Base-by-base conservation (phyloP, 2,113 vertebrate species). In the Corythoichthys intestinalis region DNA sequence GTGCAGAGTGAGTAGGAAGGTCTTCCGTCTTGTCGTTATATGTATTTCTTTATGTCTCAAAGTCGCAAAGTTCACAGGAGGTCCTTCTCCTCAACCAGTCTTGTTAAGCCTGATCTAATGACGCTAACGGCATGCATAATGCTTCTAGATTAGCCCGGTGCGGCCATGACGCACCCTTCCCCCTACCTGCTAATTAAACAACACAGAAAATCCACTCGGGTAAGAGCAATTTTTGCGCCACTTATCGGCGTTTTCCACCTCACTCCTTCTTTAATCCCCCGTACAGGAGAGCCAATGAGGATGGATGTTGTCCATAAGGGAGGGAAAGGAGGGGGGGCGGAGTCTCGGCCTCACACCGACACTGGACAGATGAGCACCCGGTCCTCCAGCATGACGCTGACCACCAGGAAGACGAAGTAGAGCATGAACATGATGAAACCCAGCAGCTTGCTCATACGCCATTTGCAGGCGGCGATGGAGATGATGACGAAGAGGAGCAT, bases 401-500 rank as follows among this genome's bases (percentile, higher is more conserved):
- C 77, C 83, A 98, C 88, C 84, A 98, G 92, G 92, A 98, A 98
- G 82, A 94, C 91, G 8, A 98, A 93, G 78, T 98, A 98, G 72
- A 98, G 93, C 74, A 94, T 91, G 62, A 98, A 98, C 96, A 98
- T 98, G 87, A 92, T 94, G 87, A 93, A 94, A 69, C 96, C 96
- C 66, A 98, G 90, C 75, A 95, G 79, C 88, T 98, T 98, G 93
- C 97, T 98, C 96, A 98, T 96, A 71, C 76, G 93, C 96, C 96
- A 98, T 72, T 95, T 96, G 93, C 96, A 98, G 83, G 93, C 90
- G 41, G 95, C 96, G 11, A 98, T 98, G 82, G 96, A 96, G 73
- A 96, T 90, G 87, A 97, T 96, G 86, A 98, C 96, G 54, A 98
- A 98, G 64, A 98, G 90, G 59, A 98, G 92, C 96, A 98, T 98